Conservation (phyloP, 2,888 invertebrate species). For the Metalampra italica region DNA sequence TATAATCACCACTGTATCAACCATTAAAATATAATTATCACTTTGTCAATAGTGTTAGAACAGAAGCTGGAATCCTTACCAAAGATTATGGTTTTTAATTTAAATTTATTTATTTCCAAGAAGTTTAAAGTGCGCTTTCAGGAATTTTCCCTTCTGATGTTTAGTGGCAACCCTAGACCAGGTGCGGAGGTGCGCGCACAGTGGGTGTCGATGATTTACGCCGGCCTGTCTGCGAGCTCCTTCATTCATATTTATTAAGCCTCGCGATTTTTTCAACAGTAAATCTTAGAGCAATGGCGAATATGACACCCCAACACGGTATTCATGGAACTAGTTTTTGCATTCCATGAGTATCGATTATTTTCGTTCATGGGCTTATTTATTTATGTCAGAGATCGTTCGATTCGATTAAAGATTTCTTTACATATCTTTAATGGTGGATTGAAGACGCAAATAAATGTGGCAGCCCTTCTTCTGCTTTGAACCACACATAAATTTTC, state of each 20-base stretch:
- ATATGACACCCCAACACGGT: slow-evolving; percentile 34
- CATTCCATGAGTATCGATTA: slow-evolving; percentile 9
- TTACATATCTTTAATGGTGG: too few species aligned
- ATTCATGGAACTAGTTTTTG: slow-evolving; percentile 18
- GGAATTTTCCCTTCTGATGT: too few species aligned
- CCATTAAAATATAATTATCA: too few species aligned
- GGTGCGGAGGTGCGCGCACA: slow-evolving; percentile 33
- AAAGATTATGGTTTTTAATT: too few species aligned
- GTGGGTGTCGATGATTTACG: slow-evolving; percentile 71
- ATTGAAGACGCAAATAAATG: too few species aligned
- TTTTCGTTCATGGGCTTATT: slow-evolving; percentile 3
- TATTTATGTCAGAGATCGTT: not conserved
- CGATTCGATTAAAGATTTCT: not conserved
- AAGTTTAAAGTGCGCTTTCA: too few species aligned
- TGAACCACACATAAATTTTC: too few species aligned
- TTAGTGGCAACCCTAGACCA: not conserved
- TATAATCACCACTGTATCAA: too few species aligned
- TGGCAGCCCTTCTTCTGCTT: too few species aligned
- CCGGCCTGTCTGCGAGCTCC: slow-evolving; percentile 38
- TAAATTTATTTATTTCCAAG: too few species aligned
- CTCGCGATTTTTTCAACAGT: slow-evolving; percentile 54
- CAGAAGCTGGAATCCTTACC: too few species aligned
- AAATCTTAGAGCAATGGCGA: slow-evolving; percentile 55
- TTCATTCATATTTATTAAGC: slow-evolving; percentile 70
- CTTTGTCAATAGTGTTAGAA: too few species aligned